phyloP scores from a whole-genome alignment of 2,113 vertebrate genomes.

The Pangasianodon hypophthalmus region DNA sequence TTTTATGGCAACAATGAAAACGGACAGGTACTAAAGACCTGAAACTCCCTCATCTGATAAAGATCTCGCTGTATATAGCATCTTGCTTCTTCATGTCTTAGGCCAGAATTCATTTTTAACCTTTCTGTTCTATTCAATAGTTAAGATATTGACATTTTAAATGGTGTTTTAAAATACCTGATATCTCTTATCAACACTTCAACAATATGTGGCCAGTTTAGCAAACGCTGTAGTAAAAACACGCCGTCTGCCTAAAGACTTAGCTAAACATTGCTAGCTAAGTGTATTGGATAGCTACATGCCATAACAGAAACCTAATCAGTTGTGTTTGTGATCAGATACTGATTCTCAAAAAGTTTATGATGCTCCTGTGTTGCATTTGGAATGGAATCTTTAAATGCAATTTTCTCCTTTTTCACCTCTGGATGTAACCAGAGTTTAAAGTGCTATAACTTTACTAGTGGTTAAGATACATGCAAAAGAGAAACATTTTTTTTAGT shows the following conservation, averaged over 20 bases:
- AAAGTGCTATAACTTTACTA: not conserved
- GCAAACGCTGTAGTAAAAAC: not conserved
- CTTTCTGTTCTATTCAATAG: not conserved
- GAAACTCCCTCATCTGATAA: not conserved
- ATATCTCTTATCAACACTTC: not conserved
- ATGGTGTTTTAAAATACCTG: not conserved
- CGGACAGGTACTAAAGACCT: constrained; percentile 79
- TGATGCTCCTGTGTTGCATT: not conserved
- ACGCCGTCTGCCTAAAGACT: not conserved
- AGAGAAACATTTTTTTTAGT: not conserved
- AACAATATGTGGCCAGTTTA: not conserved
- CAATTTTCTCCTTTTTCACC: not conserved
- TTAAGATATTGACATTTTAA: not conserved
- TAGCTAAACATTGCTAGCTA: not conserved
- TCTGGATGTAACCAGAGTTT: not conserved
- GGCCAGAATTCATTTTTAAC: not conserved
- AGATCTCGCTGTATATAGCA: not conserved
- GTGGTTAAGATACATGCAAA: too few relatives aligned
- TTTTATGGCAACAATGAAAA: constrained; percentile 88
- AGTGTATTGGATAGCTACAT: not conserved
- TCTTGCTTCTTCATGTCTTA: not conserved
- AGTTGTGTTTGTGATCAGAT: not conserved
- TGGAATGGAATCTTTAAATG: not conserved
- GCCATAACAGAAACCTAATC: not conserved
- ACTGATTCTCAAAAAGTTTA: not conserved